Conservation (phyloP, 2,888 invertebrate genomes). For the Nephrotoma appendiculata region DNA sequence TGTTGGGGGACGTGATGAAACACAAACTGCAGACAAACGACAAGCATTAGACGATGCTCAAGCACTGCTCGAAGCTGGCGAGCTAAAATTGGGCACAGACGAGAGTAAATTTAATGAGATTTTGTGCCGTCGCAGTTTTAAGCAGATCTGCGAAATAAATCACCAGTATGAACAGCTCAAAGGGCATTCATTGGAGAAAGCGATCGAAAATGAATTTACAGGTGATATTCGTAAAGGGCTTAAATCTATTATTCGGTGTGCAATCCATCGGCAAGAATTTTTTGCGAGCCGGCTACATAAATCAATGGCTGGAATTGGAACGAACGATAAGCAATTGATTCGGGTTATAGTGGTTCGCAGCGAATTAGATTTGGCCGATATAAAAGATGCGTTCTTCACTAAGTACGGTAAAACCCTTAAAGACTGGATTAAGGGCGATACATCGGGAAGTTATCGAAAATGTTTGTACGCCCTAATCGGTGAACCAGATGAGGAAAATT, state of each 20-base stretch:
- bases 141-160: constrained; percentile 44
- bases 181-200: constrained; percentile 64
- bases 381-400: constrained; percentile 60
- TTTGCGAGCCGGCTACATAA: constrained; percentile 77
- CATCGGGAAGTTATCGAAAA: constrained; percentile 77
- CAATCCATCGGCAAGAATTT: constrained; percentile 63
- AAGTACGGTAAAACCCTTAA: constrained; percentile 62
- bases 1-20: too few species aligned
- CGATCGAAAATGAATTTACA: constrained; percentile 71
- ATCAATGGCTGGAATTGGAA: constrained; percentile 82
- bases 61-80: too few species aligned
- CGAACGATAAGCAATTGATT: constrained; percentile 73
- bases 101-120: too few species aligned
- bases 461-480: constrained; percentile 59
- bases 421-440: constrained; percentile 69
- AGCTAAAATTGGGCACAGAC: too few species aligned
- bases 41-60: too few species aligned
- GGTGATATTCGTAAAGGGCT: constrained; percentile 65
- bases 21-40: too few species aligned
- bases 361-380: constrained; percentile 74
- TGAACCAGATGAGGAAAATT: too few species aligned
- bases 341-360: constrained; percentile 69
- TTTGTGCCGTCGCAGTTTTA: constrained; percentile 60
- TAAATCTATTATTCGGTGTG: constrained; percentile 65
- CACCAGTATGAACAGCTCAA: constrained; percentile 41